Base-by-base conservation (phyloP, 2,888 invertebrate species). In the Anaspis maculata region DNA sequence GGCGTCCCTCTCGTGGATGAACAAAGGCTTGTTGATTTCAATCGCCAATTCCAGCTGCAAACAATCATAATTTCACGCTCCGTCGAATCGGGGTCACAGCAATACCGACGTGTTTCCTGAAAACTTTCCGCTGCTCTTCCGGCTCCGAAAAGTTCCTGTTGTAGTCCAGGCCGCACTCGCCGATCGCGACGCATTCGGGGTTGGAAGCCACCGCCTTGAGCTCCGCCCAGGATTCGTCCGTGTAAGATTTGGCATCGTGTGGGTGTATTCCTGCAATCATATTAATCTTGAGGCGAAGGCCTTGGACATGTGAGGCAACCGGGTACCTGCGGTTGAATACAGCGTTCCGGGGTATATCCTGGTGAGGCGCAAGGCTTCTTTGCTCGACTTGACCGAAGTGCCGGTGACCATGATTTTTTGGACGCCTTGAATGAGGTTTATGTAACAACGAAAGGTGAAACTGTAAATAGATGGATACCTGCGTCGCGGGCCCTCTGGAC, bases 341-440 rank as follows among this genome's bases (percentile, higher is more conserved):
- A 92, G 76, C 25, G 82, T 83, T 52, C 88, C 86, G 35, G 92
- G 91, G 68, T 89, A 90, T 54, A 92, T 83, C 59, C 89, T 76
- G 35, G 90, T 88, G 48, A 92, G 70, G 61, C 91, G 75, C 41
- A 92, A 68, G 32, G 90, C 90, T 71, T 92, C 92, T 68, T 89
- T 90, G 59, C 90, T 90, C 36, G 82, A 82, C 63, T 84, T 80
- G 35, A 91, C 80, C 48, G 89, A 90, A 45, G 87, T 88, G 28
- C 91, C 91, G 33, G 88, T 89, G 39, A 92, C 91, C 82, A 92
- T 88, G 41, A 92, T 85, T 68, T 92, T 92, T 64, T 88, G 87
- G 57, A 94, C 89, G 54, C 92, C 88, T 88, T 56, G 2, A 61
- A 59, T 42, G 25, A 4, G 10, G 25, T 30, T 31, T 14, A 6